These are phyloP conservation scores for Sabatieria punctata DNA, from an alignment of 2,888 invertebrate species.

Conservation along the genomic window DNA sequence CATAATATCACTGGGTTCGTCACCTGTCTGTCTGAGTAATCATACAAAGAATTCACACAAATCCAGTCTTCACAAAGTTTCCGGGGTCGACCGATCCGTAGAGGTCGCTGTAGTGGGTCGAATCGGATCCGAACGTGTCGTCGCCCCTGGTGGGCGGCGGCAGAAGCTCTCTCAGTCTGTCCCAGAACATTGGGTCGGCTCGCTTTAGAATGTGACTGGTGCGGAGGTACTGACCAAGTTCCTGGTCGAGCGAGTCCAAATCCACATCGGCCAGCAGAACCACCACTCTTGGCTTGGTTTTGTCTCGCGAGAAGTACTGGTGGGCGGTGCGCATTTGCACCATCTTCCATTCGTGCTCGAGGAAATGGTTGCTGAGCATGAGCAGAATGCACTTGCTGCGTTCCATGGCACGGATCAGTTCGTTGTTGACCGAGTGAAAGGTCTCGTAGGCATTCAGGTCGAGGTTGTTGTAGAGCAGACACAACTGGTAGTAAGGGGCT, in stretches of 20 bases:
- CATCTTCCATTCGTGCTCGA: slow-evolving; percentile 75
- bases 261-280: slow-evolving; percentile 58
- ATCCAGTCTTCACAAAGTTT: too few species aligned
- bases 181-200: slow-evolving; percentile 85
- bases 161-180: slow-evolving; percentile 48
- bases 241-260: slow-evolving; percentile 48
- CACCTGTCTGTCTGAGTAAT: too few species aligned
- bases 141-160: slow-evolving; percentile 36
- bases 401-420: slow-evolving; percentile 68
- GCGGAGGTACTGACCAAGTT: slow-evolving; percentile 65
- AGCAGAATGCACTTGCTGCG: slow-evolving; percentile 66
- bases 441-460: neutral
- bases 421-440: slow-evolving; percentile 49
- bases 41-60: too few species aligned
- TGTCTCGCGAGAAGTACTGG: slow-evolving; percentile 55
- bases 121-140: neutral
- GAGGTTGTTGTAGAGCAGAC: slow-evolving; percentile 22
- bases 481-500: slow-evolving; percentile 29
- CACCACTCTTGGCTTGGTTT: slow-evolving; percentile 57
- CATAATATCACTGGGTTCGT: too few species aligned
- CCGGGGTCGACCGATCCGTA: too few species aligned
- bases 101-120: slow-evolving; percentile 1
- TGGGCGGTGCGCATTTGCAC: slow-evolving; percentile 74
- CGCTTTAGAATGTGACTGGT: slow-evolving; percentile 60
- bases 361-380: slow-evolving; percentile 69